Evolutionary conservation across 2,113 vertebrate genomes (phyloP), one percentile per base, ranked within the genome.

Genomic region (Mystacornis crossleyi): DNA sequence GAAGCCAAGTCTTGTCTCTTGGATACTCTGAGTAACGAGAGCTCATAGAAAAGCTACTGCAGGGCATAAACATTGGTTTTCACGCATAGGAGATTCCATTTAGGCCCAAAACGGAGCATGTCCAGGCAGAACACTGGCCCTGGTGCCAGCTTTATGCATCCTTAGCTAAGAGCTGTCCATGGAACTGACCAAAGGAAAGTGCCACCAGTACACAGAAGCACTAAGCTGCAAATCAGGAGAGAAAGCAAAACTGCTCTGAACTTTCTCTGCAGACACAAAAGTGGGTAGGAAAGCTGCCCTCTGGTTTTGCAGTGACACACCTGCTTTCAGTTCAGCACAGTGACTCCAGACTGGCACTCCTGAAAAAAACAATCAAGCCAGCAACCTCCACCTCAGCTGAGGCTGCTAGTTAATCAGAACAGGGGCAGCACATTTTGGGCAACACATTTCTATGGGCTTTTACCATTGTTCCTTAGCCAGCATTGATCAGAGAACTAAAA

Each of bases 341-440:
- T 21, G 14, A 70, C 66, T 77, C 58, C 48, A 81, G n/a, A 82
- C 9, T 54, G 71, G 29, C 54, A 82, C 29, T 40, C 38, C 71
- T 20, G 14, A 54, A 50, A 42, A 61, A 45, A 69, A 4, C 50
- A 61, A 69, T 62, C 38, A 82, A 65, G 28, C 26, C 62, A 80
- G 64, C 31, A 33, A 58, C 17, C 15, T 47, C 48, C 36, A 31
- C 72, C 77, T 71, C 66, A 61, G 45, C 5, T 72, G 42, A 87
- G 36, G 61, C 34, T 91, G 58, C 54, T 47, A 50, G 64, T 84
- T 91, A 73, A 92, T 79, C 66, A 93, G 86, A 77, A 88, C n/a
- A 85, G 66, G 89, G 89, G 81, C 73, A 92, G 65, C 83, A 79
- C 65, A 81, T 81, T 90, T 91, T 51, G 82, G 89, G 73, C 89